phyloP scores from a whole-genome alignment of 2,797 vertebrate genomes.

The Natrix natrix region DNA sequence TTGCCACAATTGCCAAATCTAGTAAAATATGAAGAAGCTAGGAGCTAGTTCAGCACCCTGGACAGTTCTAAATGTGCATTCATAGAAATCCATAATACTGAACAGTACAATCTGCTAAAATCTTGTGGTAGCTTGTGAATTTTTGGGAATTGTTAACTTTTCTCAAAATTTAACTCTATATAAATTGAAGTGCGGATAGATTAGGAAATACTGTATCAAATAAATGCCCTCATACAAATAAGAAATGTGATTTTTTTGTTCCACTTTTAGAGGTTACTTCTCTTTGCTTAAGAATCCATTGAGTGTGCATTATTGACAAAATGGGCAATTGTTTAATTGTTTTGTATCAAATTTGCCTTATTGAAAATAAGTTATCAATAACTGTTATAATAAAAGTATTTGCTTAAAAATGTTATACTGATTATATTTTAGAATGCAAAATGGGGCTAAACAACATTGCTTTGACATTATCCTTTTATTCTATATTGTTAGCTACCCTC shows the following conservation, averaged over 20 bases:
- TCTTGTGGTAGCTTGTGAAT: background rate
- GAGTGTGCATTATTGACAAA: slow-evolving; percentile 29
- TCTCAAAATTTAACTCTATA: background rate
- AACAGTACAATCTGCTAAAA: background rate
- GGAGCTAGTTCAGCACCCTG: slow-evolving; percentile 35
- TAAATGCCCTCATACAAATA: background rate
- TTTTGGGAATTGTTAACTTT: background rate
- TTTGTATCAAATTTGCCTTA: slow-evolving; percentile 5
- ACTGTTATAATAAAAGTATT: background rate
- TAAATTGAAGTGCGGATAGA: background rate
- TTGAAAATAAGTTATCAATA: slow-evolving; percentile 20
- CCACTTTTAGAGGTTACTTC: background rate
- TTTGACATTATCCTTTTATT: background rate
- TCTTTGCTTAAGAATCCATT: slow-evolving; percentile 18
- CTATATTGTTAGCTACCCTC: background rate
- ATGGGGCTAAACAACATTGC: background rate
- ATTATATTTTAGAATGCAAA: background rate
- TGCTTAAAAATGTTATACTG: slow-evolving; percentile 1
- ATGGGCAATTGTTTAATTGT: slow-evolving; percentile 16
- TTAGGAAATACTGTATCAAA: background rate
- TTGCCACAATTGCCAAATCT: background rate
- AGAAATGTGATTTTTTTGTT: background rate
- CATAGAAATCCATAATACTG: background rate
- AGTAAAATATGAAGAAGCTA: background rate
- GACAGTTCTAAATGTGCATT: slow-evolving; percentile 40